A percentile compares a stretch with the other conserved stretches of the same genome.
Evolutionary conservation across 2,888 invertebrate genomes (phyloP).

Genomic region (Sesia apiformis): DNA sequence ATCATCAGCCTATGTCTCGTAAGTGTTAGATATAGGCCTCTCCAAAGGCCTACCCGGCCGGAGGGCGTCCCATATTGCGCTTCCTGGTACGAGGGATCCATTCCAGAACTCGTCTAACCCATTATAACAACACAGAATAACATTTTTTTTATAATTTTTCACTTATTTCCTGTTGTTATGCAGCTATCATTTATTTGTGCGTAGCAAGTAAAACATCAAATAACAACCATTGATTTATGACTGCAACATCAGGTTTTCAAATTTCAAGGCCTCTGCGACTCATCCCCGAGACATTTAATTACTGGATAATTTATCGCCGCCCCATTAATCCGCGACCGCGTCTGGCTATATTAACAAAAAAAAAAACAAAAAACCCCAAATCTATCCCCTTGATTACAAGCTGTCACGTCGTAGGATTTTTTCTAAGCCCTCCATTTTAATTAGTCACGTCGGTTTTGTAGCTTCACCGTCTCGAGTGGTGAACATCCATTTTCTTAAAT

Average conservation of each 20-base stretch:
- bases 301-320: constrained; percentile 59
- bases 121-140: too few relatives aligned
- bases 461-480: constrained; percentile 26
- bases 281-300: constrained; percentile 63
- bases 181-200: too few relatives aligned
- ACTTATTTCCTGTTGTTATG: too few relatives aligned
- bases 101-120: too few relatives aligned
- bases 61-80: too few relatives aligned
- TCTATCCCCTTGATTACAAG: constrained; percentile 72
- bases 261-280: constrained; percentile 3
- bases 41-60: too few relatives aligned
- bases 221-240: too few relatives aligned
- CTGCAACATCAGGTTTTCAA: not conserved
- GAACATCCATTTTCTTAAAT: constrained; percentile 68
- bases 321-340: constrained; percentile 57
- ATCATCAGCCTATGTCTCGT: too few relatives aligned
- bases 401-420: constrained; percentile 71
- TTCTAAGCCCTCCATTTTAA: constrained; percentile 67
- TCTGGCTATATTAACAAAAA: constrained; percentile 37
- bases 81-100: too few relatives aligned
- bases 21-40: too few relatives aligned
- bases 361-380: constrained; percentile 40
- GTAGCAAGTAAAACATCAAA: too few relatives aligned
- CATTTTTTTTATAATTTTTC: too few relatives aligned
- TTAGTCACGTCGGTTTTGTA: constrained; percentile 56